A percentile compares a stretch with the other conserved stretches of the same genome.
phyloP scores from a whole-genome alignment of 2,888 invertebrate species.

The Choreutis nemorana region DNA sequence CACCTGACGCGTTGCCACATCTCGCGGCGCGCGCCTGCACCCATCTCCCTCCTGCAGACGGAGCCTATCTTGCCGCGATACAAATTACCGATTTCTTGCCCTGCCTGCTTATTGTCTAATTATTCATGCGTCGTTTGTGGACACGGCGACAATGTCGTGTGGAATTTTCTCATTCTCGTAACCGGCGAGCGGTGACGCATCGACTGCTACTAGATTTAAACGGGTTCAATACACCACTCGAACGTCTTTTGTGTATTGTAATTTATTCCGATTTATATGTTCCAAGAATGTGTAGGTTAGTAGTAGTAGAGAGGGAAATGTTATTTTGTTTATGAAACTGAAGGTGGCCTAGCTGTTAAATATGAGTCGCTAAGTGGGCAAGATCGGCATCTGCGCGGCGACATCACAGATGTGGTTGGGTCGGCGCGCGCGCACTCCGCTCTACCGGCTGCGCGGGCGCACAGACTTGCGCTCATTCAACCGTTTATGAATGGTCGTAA shows the following conservation, averaged over 20 bases:
- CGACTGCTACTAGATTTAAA: conserved; percentile 35
- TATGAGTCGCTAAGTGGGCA: conserved; percentile 2
- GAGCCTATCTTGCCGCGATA: conserved; percentile 58
- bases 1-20: conserved; percentile 66
- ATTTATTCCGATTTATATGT: conserved; percentile 5
- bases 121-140: conserved; percentile 58
- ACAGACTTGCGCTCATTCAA: conserved; percentile 57
- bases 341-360: no score
- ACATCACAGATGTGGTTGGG: conserved; percentile 34
- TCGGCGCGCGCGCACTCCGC: conserved; percentile 31
- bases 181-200: conserved; percentile 40
- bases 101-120: conserved; percentile 63
- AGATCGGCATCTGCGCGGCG: conserved; percentile 24
- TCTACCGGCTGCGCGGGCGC: conserved; percentile 30
- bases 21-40: conserved; percentile 53
- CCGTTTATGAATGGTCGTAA: conserved; percentile 59
- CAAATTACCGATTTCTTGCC: conserved; percentile 63
- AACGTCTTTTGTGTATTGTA: conserved; percentile 5
- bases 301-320: no score
- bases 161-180: conserved; percentile 44
- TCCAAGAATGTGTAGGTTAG: not conserved
- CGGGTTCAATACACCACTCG: conserved; percentile 60
- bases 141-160: conserved; percentile 42
- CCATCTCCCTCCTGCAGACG: conserved; percentile 51
- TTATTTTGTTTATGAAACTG: conserved; percentile 2